Percentiles rank a stretch among this genome's conserved stretches.
These are phyloP conservation scores for Lateolabrax maculatus DNA, from an alignment of 2,797 vertebrate genomes.

Conservation along the genomic window DNA sequence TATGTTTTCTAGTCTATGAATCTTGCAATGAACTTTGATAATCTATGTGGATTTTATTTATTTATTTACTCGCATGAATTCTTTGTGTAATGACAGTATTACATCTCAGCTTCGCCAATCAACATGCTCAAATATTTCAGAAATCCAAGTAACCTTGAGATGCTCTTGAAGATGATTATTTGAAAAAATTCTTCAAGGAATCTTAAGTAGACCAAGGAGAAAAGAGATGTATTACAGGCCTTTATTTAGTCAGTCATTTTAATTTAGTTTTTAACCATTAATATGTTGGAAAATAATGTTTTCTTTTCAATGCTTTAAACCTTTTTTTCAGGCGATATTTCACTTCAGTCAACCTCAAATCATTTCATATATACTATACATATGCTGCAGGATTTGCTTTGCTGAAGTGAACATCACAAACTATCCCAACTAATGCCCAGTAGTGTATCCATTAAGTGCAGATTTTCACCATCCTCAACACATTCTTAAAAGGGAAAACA, in stretches of 20 bases:
- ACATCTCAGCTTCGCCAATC: not conserved
- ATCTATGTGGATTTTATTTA: not conserved
- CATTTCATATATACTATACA: not conserved
- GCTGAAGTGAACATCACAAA: not conserved
- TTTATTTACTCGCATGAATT: not conserved
- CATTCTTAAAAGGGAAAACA: constrained; percentile 1
- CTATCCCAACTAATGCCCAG: not conserved
- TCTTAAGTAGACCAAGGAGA: not conserved
- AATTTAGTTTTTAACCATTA: not conserved
- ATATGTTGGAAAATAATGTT: not conserved
- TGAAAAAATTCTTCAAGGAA: not conserved
- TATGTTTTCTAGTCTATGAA: not conserved
- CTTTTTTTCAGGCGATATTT: not conserved
- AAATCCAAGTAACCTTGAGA: not conserved
- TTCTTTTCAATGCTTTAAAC: not conserved
- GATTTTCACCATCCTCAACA: not conserved
- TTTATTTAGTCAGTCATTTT: not conserved
- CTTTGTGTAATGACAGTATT: not conserved
- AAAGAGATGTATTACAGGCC: too few relatives aligned
- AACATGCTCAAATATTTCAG: not conserved
- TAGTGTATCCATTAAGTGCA: not conserved
- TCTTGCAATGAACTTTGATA: not conserved
- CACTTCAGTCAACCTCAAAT: not conserved
- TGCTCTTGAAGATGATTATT: not conserved
- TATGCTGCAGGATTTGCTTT: not conserved